Base-by-base conservation (phyloP, 2,888 invertebrate genomes). In the Phoenoteleia sp. region DNA sequence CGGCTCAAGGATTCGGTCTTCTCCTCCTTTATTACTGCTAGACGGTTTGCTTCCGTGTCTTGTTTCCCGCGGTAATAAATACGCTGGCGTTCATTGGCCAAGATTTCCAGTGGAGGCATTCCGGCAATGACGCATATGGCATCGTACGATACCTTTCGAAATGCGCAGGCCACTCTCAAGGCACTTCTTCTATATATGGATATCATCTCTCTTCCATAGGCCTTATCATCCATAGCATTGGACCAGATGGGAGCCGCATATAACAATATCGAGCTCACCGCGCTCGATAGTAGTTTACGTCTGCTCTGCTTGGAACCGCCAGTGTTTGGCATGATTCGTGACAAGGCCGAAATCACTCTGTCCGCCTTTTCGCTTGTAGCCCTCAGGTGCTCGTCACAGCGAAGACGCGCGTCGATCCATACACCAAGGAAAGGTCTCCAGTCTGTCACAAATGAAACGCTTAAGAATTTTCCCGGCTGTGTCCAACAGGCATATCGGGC, bases 401-500 rank as follows among this genome's bases (percentile, higher is more conserved):
- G n/a, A n/a, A n/a, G n/a, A n/a, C n/a, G n/a, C n/a, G n/a, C n/a
- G n/a, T n/a, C n/a, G n/a, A n/a, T n/a, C n/a, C n/a, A n/a, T n/a
- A n/a, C n/a, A n/a, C n/a, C n/a, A n/a, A n/a, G 7, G 21, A 58
- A 15, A 62, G 25, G 2, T 17, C 62, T 47, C 47, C 49, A 39
- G 33, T 56, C 75, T 27, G 15, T 29, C 17, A 17, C 49, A 21
- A 23, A 77, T 58, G 15, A 77, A 54, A 0, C 77, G 66, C 19
- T 87, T 84, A 2, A 79, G 13, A 1, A 69, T 25, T 17, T 86
- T 80, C 2, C 76, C 74, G 36, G 67, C 19, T 11, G 62, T 36
- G 47, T 86, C 79, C 56, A 86, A 39, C 83, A 76, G 62, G 60
- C 79, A 71, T 33, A 85, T 11, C n/a, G 75, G 77, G 21, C 76